phyloP scores from a whole-genome alignment of 2,888 invertebrate genomes.

The Agrilus cyanescens region DNA sequence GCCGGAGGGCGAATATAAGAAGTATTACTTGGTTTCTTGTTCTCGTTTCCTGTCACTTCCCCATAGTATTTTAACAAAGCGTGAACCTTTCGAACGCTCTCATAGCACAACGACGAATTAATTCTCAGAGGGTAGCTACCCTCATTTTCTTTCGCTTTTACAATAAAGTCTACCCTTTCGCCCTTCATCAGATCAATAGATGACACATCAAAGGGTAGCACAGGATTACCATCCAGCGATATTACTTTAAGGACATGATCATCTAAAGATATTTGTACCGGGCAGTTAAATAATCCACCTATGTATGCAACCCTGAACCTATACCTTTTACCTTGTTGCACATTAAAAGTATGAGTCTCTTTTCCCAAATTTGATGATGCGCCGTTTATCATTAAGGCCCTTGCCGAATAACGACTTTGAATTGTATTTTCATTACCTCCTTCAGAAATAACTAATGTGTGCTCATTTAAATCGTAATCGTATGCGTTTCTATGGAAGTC shows the following conservation, averaged over 20 bases:
- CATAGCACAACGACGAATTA: slow-evolving; percentile 38
- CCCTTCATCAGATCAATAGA: slow-evolving; percentile 53
- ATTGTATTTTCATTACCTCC: slow-evolving; percentile 36
- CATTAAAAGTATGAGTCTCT: slow-evolving; percentile 35
- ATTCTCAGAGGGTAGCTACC: slow-evolving; percentile 52
- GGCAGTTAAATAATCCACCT: slow-evolving; percentile 55
- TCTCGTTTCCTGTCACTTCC: background rate
- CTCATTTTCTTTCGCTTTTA: slow-evolving; percentile 47
- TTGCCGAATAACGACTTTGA: slow-evolving; percentile 36
- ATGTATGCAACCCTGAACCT: slow-evolving; percentile 56
- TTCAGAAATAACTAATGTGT: slow-evolving; percentile 58
- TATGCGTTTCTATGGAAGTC: slow-evolving; percentile 51
- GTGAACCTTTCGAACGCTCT: slow-evolving; percentile 38
- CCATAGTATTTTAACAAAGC: slow-evolving; percentile 40
- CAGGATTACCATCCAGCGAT: slow-evolving; percentile 57
- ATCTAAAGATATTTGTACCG: slow-evolving; percentile 53
- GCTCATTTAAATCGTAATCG: slow-evolving; percentile 58
- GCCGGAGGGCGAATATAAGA: background rate
- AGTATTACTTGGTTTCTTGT: background rate
- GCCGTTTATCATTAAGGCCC: slow-evolving; percentile 51
- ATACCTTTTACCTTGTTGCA: slow-evolving; percentile 48
- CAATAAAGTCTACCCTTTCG: slow-evolving; percentile 63
- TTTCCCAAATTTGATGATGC: slow-evolving; percentile 37
- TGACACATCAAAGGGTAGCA: slow-evolving; percentile 44
- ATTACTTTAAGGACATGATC: slow-evolving; percentile 53